These are phyloP conservation scores for Onychorhynchus coronatus DNA, from an alignment of 2,113 vertebrate species.

Conservation along the genomic window DNA sequence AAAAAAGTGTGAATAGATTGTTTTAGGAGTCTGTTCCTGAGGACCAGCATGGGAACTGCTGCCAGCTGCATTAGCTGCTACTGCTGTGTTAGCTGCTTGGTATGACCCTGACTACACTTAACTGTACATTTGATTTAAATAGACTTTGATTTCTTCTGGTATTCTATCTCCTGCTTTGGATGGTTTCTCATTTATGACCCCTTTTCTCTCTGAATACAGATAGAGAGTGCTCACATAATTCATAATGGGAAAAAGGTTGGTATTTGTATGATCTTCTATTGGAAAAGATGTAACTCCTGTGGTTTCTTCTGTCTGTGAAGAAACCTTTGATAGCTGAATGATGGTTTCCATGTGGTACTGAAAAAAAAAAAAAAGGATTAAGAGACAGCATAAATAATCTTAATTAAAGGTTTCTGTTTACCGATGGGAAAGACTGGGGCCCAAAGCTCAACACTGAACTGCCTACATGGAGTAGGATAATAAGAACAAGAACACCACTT, in stretches of 20 bases:
- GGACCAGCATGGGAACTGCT: neutral
- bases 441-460: neutral
- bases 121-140: neutral
- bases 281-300: neutral
- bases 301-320: neutral
- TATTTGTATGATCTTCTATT: neutral
- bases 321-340: neutral
- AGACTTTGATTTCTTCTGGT: neutral
- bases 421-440: neutral
- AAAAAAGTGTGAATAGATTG: neutral
- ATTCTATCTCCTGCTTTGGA: neutral
- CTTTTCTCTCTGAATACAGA: neutral
- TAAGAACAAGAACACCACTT: neutral
- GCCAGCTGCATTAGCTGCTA: neutral
- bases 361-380: neutral
- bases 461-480: neutral
- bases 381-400: neutral
- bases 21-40: neutral
- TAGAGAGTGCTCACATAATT: neutral
- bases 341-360: neutral
- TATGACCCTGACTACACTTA: neutral
- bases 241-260: neutral
- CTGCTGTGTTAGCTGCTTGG: neutral
- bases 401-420: neutral
- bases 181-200: neutral